Conservation (phyloP, 37 sponge, comb jelly and placozoan genomes). For the Bolinopsis microptera region DNA sequence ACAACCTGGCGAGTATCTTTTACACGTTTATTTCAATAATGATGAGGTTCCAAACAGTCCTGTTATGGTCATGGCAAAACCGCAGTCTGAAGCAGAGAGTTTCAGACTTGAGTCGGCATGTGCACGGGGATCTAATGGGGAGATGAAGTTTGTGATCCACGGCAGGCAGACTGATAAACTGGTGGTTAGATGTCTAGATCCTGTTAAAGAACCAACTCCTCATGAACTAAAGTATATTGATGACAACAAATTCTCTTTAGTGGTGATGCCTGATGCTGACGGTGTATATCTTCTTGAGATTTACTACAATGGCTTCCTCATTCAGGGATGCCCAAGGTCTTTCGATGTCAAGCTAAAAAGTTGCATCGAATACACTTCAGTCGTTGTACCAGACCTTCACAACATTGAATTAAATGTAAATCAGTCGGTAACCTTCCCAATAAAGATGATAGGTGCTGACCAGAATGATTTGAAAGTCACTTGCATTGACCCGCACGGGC, state of each 20-base stretch:
- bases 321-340: background rate
- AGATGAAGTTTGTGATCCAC: background rate
- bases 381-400: background rate
- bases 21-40: slow-evolving; percentile 11
- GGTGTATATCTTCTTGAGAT: background rate
- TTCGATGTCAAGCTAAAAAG: background rate
- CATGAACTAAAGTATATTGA: background rate
- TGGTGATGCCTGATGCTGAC: background rate
- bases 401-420: slow-evolving; percentile 5
- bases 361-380: background rate
- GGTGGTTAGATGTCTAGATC: slow-evolving; percentile 19
- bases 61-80: slow-evolving; percentile 5
- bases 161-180: background rate
- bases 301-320: slow-evolving; percentile 17
- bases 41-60: slow-evolving; percentile 30
- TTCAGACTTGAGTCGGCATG: background rate
- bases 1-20: background rate
- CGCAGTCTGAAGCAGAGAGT: slow-evolving; percentile 8
- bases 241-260: background rate
- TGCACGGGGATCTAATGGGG: background rate
- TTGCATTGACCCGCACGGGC: background rate
- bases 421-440: slow-evolving; percentile 30
- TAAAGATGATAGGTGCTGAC: background rate
- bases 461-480: background rate
- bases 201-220: background rate